phyloP scores from a whole-genome alignment of 2,888 invertebrate species.

The Cremastinae sp. region DNA sequence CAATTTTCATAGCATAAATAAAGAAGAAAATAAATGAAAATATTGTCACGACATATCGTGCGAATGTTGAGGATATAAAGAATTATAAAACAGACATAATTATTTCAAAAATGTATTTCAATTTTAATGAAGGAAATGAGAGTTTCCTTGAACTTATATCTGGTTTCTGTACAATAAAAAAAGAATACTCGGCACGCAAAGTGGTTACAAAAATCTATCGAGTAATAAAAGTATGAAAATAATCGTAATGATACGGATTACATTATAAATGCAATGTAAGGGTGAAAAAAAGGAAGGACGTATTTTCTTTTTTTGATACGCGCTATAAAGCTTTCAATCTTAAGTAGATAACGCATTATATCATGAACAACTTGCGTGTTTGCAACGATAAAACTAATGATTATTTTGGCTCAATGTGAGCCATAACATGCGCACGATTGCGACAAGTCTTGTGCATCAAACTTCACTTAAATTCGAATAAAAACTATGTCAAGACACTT shows the following conservation, averaged over 20 bases:
- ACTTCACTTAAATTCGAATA: no score
- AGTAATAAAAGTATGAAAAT: no score
- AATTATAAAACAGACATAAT: not conserved
- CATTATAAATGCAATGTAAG: slow-evolving; percentile 25
- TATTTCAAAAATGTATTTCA: slow-evolving; percentile 38
- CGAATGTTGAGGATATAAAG: not conserved
- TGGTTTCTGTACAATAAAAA: no score
- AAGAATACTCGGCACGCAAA: no score
- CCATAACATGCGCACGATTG: slow-evolving; percentile 63
- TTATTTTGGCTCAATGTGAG: slow-evolving; percentile 73
- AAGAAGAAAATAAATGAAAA: no score
- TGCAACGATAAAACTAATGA: slow-evolving; percentile 26
- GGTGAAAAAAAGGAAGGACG: slow-evolving; percentile 23
- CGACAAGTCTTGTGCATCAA: slow-evolving; percentile 46
- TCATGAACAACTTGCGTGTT: slow-evolving; percentile 21
- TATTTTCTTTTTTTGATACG: slow-evolving; percentile 19
- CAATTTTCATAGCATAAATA: no score
- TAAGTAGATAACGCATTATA: slow-evolving; percentile 46
- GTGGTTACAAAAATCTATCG: no score
- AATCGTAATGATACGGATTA: slow-evolving; percentile 21
- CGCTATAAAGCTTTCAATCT: slow-evolving; percentile 18
- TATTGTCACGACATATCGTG: not conserved
- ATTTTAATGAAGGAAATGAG: slow-evolving; percentile 41
- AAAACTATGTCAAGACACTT: slow-evolving; percentile 35
- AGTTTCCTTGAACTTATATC: no score